These are phyloP conservation scores for Rhodinocichla rosea DNA, from an alignment of 2,113 vertebrate species.

Conservation along the genomic window DNA sequence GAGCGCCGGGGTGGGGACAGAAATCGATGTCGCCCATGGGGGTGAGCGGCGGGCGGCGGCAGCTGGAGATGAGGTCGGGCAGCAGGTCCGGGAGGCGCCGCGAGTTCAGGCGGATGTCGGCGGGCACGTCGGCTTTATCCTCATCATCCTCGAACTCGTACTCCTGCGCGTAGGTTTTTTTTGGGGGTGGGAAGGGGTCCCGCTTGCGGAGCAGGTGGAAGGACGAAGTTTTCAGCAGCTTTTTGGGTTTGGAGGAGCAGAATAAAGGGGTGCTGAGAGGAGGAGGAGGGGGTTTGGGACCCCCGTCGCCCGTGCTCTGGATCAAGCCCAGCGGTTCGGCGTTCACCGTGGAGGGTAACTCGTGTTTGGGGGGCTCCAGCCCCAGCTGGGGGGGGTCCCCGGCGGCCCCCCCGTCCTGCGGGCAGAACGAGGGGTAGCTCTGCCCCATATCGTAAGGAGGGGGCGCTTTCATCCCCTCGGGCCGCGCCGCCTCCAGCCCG, in stretches of 20 bases:
- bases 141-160: slow-evolving; percentile 94
- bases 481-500: slow-evolving; percentile 20
- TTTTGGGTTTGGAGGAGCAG: slow-evolving; percentile 93
- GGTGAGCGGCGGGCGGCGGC: slow-evolving; percentile 81
- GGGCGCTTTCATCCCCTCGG: slow-evolving; percentile 24
- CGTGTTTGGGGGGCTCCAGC: slow-evolving; percentile 85
- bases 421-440: slow-evolving; percentile 78
- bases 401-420: slow-evolving; percentile 66
- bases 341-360: slow-evolving; percentile 92
- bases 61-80: slow-evolving; percentile 92
- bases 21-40: slow-evolving; percentile 91
- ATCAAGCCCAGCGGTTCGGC: slow-evolving; percentile 90
- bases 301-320: slow-evolving; percentile 68
- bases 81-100: slow-evolving; percentile 84
- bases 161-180: slow-evolving; percentile 92
- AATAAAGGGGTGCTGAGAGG: slow-evolving; percentile 74
- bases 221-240: slow-evolving; percentile 90
- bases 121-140: slow-evolving; percentile 88
- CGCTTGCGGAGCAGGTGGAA: slow-evolving; percentile 90
- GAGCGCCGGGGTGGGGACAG: slow-evolving; percentile 80
- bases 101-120: slow-evolving; percentile 90
- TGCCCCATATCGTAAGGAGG: slow-evolving; percentile 77
- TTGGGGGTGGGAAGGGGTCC: slow-evolving; percentile 85
- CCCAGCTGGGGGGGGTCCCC: slow-evolving; percentile 12
- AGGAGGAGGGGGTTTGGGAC: slow-evolving; percentile 73